These are phyloP conservation scores for Rhamnusium bicolor DNA, from an alignment of 2,888 invertebrate genomes.

Conservation along the genomic window DNA sequence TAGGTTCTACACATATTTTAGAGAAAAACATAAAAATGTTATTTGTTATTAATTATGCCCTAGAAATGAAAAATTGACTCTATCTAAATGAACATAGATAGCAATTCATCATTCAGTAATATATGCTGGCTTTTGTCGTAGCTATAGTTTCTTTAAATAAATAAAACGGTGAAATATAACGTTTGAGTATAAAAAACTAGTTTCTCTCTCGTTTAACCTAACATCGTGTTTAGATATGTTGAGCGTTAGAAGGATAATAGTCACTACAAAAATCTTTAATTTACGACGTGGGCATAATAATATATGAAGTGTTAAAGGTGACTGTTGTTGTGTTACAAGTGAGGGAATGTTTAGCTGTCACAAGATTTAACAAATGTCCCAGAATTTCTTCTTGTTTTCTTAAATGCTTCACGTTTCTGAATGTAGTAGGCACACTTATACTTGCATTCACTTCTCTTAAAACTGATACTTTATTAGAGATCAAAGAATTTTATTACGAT, in stretches of 20 bases:
- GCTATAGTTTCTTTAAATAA: neutral
- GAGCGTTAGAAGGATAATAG: neutral
- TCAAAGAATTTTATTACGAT: conserved; percentile 19
- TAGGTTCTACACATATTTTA: too few species aligned
- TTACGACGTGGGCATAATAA: neutral
- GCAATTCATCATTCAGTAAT: neutral
- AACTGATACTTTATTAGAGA: conserved; percentile 30
- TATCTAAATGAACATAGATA: neutral
- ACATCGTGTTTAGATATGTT: neutral
- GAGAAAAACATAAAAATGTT: too few species aligned
- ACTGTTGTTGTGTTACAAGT: conserved; percentile 28
- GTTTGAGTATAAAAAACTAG: neutral
- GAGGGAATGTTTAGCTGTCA: conserved; percentile 32
- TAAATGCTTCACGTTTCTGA: conserved; percentile 24
- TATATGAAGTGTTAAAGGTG: conserved; percentile 30
- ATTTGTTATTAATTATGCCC: neutral
- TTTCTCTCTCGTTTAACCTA: neutral
- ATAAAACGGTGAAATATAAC: neutral
- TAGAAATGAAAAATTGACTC: neutral
- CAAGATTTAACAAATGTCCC: conserved; percentile 31
- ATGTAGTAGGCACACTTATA: conserved; percentile 27
- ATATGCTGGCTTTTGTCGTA: neutral
- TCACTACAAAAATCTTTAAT: conserved; percentile 19
- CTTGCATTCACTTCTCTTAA: conserved; percentile 12
- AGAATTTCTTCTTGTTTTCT: conserved; percentile 21